Base-by-base conservation (phyloP, 2,113 vertebrate genomes). In the Leuciscus idus region DNA sequence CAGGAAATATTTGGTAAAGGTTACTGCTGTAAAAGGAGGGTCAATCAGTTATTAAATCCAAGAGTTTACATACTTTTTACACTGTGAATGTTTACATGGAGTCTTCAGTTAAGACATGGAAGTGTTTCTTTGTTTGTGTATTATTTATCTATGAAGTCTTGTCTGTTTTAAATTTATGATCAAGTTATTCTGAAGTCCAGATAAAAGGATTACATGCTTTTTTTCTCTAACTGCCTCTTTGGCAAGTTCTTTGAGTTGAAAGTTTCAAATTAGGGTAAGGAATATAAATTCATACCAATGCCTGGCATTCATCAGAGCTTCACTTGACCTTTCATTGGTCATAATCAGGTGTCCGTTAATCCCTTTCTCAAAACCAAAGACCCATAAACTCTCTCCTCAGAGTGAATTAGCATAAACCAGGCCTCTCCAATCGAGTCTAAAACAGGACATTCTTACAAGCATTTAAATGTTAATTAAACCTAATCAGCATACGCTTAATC, bases 401-500 rank as follows among this genome's bases (percentile, higher is more conserved):
- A 9, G 30, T 7, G 15, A 85, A 90, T 91, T 89, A 83, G 81
- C 88, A 88, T 91, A 88, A 90, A 88, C 80, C 83, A 66, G 82
- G 33, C 64, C 74, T 78, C 80, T 88, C 66, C 73, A 82, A 83
- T 83, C 87, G 43, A 36, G 26, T 30, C 82, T 70, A 26, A 76
- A 85, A 84, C 61, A 85, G 87, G 84, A 21, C 86, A 90, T 85
- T 89, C 88, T 92, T 89, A 92, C 90, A 92, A 93, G 91, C 90
- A 94, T 95, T 95, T 95, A 94, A 94, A 95, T 95, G 93, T 92
- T 93, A 95, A 95, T 95, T 94, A 94, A 93, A 85, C 88, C 90
- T 77, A 84, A 87, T 89, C 70, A 61, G 33, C 90, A 90, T 87
- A 82, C 48, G 55, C 84, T 87, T 91, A 91, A 92, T 89, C 50